A percentile compares a stretch with the other conserved stretches of the same genome.
These are phyloP conservation scores for Drosophila kepulauana DNA, from an alignment of 1,140 invertebrate species.

Conservation along the genomic window DNA sequence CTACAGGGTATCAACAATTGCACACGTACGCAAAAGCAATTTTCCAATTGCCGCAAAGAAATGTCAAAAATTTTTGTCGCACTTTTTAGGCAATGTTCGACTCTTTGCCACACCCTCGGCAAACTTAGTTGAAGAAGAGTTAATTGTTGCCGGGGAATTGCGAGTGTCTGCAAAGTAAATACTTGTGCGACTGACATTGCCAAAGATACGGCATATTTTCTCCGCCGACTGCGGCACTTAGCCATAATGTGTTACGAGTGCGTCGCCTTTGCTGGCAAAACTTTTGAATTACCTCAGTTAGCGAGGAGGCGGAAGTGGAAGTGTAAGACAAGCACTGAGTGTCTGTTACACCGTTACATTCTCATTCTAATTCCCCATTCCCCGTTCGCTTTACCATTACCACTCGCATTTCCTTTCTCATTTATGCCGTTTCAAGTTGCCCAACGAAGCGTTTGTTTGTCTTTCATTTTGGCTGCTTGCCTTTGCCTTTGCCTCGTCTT, in stretches of 20 bases:
- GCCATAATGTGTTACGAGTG: conserved; percentile 58
- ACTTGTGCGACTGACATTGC: conserved; percentile 66
- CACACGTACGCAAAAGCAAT: conserved; percentile 79
- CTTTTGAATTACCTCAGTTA: conserved; percentile 83
- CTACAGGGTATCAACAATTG: conserved; percentile 39
- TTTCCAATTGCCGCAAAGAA: conserved; percentile 75
- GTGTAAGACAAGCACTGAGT: conserved; percentile 13
- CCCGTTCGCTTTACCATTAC: not conserved
- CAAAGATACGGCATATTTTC: conserved; percentile 44
- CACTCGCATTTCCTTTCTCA: conserved; percentile 30
- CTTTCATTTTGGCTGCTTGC: conserved; percentile 61
- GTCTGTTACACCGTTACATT: conserved; percentile 69
- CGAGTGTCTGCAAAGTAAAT: conserved; percentile 66
- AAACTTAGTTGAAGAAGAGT: conserved; percentile 37
- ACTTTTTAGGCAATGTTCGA: conserved; percentile 25
- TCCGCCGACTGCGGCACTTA: conserved; percentile 56
- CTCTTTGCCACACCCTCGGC: not conserved
- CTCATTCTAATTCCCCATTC: conserved; percentile 20
- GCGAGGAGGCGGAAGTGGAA: conserved; percentile 32
- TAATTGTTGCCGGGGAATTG: conserved; percentile 61
- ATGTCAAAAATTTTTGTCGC: conserved; percentile 70
- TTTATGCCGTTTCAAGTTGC: conserved; percentile 83
- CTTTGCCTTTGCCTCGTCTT: not conserved
- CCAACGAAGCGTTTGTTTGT: conserved; percentile 76
- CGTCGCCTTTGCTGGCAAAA: conserved; percentile 67